Evolutionary conservation across 2,888 invertebrate genomes (phyloP), one percentile per base, ranked within the genome.

Genomic region (Troglohyphantes excavatus): DNA sequence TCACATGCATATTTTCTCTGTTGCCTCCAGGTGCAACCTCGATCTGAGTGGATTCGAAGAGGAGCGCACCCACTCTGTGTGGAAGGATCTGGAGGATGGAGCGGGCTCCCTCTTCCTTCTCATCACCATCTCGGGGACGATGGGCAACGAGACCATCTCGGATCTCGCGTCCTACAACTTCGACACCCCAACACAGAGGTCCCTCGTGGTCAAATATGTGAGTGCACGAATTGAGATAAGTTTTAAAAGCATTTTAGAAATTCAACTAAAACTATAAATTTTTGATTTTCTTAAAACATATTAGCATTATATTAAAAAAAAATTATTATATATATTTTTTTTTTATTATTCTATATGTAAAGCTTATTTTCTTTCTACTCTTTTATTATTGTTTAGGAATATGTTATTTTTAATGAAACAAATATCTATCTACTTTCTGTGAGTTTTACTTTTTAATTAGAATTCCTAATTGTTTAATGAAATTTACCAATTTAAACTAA

Each of bases 111-210:
- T 99, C 91, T 97, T 97, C 93, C 94, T 99, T 0, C 95, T 99
- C 91, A 94, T 99, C 9, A 99, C 99, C 0, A 98, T 99, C 90
- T 98, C 98, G 92, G 99, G 98, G 0, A 98, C 98, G 0, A 97
- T 97, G 0, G 97, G 98, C 13, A 96, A 96, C 0, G 98, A 98
- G 93, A 97, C 98, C 11, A 91, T 98, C 91, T 97, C 97, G 6
- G 98, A 98, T 94, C 94, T 98, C 70, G 96, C 97, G 39, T 96
- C 96, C 19, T 96, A 97, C 93, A 96, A 96, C 92, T 97, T 97
- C 90, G 96, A 96, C 93, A 95, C 96, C 0, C 95, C 95, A 21
- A 97, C 97, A 92, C 94, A 94, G 0, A 95, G 95, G 27, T 93
- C 94, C 93, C 93, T 96, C 27, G 94, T 95, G 81, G 95, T 95